Base-by-base conservation (phyloP, 2,888 invertebrate species). In the Boloria euphrosyne region DNA sequence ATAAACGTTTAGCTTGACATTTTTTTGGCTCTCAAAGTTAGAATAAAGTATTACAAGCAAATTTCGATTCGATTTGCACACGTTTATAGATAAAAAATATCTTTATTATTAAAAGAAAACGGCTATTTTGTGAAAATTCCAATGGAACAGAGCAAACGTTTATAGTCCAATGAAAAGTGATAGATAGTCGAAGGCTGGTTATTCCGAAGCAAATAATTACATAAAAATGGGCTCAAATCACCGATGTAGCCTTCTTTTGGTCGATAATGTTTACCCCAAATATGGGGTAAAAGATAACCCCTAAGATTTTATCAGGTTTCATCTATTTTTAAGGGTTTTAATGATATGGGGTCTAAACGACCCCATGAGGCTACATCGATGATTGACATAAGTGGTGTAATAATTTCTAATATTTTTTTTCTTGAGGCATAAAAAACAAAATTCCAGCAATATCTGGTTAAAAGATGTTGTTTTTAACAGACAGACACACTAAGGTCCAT, bases 41-140 rank as follows among this genome's bases (percentile, higher is more conserved):
- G 22, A 22, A 46, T 46, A 44, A 46, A 57, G 22, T 13, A 27
- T 27, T 27, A 46, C 46, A 57, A 22, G 57, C 27, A 16, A 57
- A 46, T 57, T 57, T 57, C 57, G 44, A 57, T 57, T 46, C 57
- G 46, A 46, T 57, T 57, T 57, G 46, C 57, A 57, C 57, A 27
- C 44, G 18, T 46, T 22, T 22, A 27, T 38, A 57, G 22, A 22
- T 46, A 57, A 46, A 46, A 55, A 22, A 31, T 50, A 27, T 13
- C n/a, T 14, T 16, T 16, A 5, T 22, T 22, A 57, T 22, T 57
- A 46, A 44, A 46, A 57, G 22, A 46, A 16, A 46, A 16, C 46
- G 14, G 57, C 27, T 27, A 18, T 50, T 14, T 50, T 59, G 38
- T 55, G 17, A 13, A 38, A 14, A 38, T 43, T 55, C 5, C 10